Conservation (phyloP, 2,113 vertebrate species). For the Otus sunia region DNA sequence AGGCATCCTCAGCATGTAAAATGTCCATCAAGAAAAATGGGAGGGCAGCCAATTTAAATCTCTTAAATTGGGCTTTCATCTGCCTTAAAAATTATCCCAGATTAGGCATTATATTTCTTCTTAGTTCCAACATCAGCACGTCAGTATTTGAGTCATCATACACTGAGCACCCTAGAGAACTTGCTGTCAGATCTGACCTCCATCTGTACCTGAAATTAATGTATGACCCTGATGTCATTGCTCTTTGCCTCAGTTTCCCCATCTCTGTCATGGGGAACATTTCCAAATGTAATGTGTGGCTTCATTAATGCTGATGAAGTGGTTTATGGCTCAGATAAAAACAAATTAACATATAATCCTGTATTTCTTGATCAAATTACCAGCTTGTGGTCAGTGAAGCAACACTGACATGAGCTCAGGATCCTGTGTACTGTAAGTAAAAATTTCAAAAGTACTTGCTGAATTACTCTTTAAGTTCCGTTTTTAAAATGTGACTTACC, state of each 20-base stretch:
- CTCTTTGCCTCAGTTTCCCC: neutral
- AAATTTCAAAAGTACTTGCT: neutral
- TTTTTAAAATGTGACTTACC: neutral
- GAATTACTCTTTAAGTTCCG: neutral
- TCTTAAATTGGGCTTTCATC: neutral
- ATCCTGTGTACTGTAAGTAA: neutral
- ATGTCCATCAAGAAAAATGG: neutral
- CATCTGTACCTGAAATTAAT: neutral
- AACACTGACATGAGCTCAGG: neutral
- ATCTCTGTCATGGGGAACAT: neutral
- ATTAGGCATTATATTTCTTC: neutral
- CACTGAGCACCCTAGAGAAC: neutral
- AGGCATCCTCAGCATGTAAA: neutral
- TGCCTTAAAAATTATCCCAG: neutral
- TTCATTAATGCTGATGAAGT: neutral
- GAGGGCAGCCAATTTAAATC: neutral
- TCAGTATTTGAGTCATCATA: neutral
- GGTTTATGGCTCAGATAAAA: neutral
- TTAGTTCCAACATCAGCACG: neutral
- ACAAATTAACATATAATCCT: neutral
- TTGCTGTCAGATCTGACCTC: neutral
- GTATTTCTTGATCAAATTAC: neutral
- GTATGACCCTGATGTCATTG: neutral
- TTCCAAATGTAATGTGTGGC: neutral
- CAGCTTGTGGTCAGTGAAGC: neutral